Percentiles rank a stretch among this genome's conserved stretches.
Evolutionary conservation across 2,888 invertebrate species (phyloP).

Genomic region (Chrysolina americana): DNA sequence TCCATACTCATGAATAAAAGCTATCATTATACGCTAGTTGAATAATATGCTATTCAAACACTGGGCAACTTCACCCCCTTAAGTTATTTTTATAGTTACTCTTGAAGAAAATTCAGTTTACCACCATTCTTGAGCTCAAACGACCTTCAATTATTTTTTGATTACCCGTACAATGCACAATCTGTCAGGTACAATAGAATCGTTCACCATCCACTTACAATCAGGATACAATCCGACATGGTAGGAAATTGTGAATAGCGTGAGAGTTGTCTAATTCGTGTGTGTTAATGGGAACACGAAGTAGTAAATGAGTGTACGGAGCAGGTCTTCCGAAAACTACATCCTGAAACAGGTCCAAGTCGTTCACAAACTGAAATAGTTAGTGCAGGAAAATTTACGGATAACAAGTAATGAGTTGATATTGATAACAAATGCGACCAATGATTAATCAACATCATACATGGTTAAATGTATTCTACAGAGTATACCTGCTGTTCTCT

Average conservation of each 20-base stretch:
- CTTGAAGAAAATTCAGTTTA: neutral
- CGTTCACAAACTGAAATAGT: conserved; percentile 63
- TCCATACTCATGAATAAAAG: too few relatives aligned
- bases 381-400: neutral
- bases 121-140: neutral
- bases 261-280: conserved; percentile 51
- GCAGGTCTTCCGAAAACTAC: conserved; percentile 41
- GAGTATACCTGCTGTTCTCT: too few relatives aligned
- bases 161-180: neutral
- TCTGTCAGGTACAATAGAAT: conserved; percentile 31
- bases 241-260: conserved; percentile 46
- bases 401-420: too few relatives aligned
- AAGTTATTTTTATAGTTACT: too few relatives aligned
- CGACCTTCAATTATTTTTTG: neutral
- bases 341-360: conserved; percentile 61
- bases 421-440: too few relatives aligned
- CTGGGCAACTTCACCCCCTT: too few relatives aligned
- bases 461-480: too few relatives aligned
- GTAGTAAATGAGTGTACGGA: conserved; percentile 58
- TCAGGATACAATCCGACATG: conserved; percentile 28
- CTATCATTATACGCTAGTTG: too few relatives aligned
- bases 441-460: too few relatives aligned
- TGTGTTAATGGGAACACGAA: conserved; percentile 57
- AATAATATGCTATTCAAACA: too few relatives aligned
- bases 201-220: conserved; percentile 28